Conservation (phyloP, 2,888 invertebrate genomes). For the Alcis repandata region DNA sequence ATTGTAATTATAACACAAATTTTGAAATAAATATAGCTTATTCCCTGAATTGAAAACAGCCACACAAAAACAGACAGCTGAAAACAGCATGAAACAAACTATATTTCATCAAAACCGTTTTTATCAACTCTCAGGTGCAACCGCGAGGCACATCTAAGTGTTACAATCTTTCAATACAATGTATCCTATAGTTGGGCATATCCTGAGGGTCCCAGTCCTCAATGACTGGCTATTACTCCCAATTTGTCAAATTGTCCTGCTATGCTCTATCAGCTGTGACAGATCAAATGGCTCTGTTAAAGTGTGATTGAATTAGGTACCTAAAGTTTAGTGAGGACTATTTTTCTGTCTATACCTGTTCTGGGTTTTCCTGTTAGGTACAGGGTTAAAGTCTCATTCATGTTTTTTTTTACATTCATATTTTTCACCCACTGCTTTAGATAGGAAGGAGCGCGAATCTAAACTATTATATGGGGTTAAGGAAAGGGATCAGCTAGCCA, state of each 20-base stretch:
- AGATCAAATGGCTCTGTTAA: slow-evolving; percentile 50
- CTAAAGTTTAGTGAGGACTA: neutral
- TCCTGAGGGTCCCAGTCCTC: slow-evolving; percentile 46
- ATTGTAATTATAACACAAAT: no score
- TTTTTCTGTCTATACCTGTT: neutral
- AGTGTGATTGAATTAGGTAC: slow-evolving; percentile 54
- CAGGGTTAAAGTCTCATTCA: neutral
- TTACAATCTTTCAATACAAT: slow-evolving; percentile 1
- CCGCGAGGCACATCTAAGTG: neutral
- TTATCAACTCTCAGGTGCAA: no score
- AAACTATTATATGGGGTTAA: no score
- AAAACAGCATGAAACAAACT: no score
- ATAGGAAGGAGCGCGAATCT: no score
- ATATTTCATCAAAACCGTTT: no score
- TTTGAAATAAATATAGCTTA: no score
- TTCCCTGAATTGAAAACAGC: no score
- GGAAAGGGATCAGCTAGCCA: no score
- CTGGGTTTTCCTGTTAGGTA: neutral
- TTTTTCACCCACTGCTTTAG: no score
- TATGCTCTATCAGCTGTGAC: slow-evolving; percentile 62
- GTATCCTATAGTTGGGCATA: slow-evolving; percentile 9
- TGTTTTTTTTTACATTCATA: no score
- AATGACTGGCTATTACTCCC: slow-evolving; percentile 72
- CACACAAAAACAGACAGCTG: no score
- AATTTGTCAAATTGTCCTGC: slow-evolving; percentile 76